Evolutionary conservation across 2,797 vertebrate species (phyloP).

Genomic region (Remorina albescens): DNA sequence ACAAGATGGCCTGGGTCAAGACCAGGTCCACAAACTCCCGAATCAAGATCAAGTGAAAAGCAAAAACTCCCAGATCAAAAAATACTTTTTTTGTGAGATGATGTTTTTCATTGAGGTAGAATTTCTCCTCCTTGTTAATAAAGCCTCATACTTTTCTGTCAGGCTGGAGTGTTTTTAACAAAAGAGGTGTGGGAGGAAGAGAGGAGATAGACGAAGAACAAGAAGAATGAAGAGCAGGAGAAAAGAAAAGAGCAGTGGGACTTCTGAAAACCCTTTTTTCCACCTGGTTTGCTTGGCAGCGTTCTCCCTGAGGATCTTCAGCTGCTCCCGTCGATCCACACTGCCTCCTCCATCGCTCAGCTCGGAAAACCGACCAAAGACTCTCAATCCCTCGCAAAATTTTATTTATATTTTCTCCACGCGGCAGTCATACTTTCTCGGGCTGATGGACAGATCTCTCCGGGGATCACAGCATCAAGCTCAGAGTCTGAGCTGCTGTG

Average conservation of each 20-base stretch:
- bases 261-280: conserved; percentile 44
- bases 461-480: conserved; percentile 19
- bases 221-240: neutral
- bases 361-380: conserved; percentile 29
- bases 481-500: neutral
- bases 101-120: neutral
- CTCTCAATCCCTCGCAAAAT: conserved; percentile 27
- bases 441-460: conserved; percentile 45
- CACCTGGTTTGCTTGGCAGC: conserved; percentile 38
- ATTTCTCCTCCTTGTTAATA: neutral
- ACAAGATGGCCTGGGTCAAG: too few relatives aligned
- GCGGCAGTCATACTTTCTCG: neutral
- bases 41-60: too few relatives aligned
- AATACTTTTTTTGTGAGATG: too few relatives aligned
- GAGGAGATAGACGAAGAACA: neutral
- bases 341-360: conserved; percentile 40
- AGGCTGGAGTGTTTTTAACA: neutral
- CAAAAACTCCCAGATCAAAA: too few relatives aligned
- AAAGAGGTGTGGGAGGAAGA: neutral
- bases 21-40: too few relatives aligned
- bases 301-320: conserved; percentile 42
- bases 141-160: neutral
- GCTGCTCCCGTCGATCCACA: conserved; percentile 24
- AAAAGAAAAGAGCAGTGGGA: conserved; percentile 15
- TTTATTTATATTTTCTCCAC: conserved; percentile 40